These are phyloP conservation scores for Carlito syrichta DNA, from an alignment of 2,113 vertebrate genomes.

Conservation along the genomic window DNA sequence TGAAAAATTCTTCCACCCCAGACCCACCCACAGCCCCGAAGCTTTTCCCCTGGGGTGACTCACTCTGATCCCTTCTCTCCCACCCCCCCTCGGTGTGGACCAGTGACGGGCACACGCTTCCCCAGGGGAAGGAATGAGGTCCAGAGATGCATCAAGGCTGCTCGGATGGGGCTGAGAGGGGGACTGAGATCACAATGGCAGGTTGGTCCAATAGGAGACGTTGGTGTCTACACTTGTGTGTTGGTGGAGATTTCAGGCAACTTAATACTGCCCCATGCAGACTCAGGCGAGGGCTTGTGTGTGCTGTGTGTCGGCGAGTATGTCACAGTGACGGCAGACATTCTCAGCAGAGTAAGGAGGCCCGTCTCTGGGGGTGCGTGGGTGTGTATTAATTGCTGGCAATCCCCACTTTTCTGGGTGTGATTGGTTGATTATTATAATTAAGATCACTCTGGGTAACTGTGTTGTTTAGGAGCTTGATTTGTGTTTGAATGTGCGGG, in stretches of 20 bases:
- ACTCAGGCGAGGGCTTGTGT: background rate
- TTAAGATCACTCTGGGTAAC: slow-evolving; percentile 58
- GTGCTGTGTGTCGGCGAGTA: background rate
- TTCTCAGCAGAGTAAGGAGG: slow-evolving; percentile 36
- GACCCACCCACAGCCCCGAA: background rate
- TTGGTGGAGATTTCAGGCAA: background rate
- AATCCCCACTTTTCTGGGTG: slow-evolving; percentile 70
- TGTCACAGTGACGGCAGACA: background rate
- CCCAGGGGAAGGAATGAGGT: background rate
- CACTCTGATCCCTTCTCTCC: slow-evolving; percentile 41
- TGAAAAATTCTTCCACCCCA: slow-evolving; percentile 56
- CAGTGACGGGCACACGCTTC: background rate
- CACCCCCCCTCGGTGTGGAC: background rate
- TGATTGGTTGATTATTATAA: slow-evolving; percentile 75
- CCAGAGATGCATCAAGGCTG: background rate
- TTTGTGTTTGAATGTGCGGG: background rate
- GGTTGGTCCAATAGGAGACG: background rate
- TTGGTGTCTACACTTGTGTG: no score
- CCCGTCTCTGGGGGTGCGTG: slow-evolving; percentile 34
- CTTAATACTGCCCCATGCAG: rapidly evolving
- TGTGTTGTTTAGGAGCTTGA: slow-evolving; percentile 22
- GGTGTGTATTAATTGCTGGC: slow-evolving; percentile 67
- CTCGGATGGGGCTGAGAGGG: background rate
- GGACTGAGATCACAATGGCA: rapidly evolving
- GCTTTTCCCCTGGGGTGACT: slow-evolving; percentile 46